Conservation (phyloP, 1,140 invertebrate species). For the Capitella teleta region DNA sequence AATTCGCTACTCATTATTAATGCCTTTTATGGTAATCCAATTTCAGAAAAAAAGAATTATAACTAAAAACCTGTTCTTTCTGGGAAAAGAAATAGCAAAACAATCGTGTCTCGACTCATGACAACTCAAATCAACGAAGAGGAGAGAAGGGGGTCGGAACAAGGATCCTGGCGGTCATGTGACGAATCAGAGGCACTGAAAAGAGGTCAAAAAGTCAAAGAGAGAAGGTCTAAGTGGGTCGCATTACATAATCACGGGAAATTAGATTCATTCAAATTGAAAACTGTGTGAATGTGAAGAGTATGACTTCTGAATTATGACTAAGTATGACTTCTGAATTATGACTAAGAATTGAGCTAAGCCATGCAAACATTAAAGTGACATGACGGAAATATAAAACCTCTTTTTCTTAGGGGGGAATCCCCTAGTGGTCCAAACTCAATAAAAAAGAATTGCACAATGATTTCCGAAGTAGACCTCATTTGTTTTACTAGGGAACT, state of each 20-base stretch:
- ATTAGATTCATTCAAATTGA: neutral
- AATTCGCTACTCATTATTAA: too few species aligned
- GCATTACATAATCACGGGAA: neutral
- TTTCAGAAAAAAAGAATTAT: too few species aligned
- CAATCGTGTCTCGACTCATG: too few species aligned
- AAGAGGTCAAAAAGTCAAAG: conserved; percentile 13
- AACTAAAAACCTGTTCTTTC: too few species aligned
- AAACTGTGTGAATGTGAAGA: conserved; percentile 3
- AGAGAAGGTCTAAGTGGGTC: neutral
- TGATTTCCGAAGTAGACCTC: too few species aligned
- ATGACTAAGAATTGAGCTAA: neutral
- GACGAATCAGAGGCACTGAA: conserved; percentile 77
- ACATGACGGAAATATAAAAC: too few species aligned
- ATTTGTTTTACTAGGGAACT: too few species aligned
- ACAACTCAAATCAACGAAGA: conserved; percentile 63
- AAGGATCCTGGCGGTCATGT: conserved; percentile 88
- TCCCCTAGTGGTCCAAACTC: too few species aligned
- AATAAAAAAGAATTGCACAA: too few species aligned
- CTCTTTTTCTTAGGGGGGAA: too few species aligned
- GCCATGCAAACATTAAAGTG: neutral
- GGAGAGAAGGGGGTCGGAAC: conserved; percentile 83
- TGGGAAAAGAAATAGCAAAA: too few species aligned
- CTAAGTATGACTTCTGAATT: neutral
- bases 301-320: neutral
- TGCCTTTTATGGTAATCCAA: too few species aligned